phyloP scores from a whole-genome alignment of 2,888 invertebrate species.

The Trichogramma dendrolimi region DNA sequence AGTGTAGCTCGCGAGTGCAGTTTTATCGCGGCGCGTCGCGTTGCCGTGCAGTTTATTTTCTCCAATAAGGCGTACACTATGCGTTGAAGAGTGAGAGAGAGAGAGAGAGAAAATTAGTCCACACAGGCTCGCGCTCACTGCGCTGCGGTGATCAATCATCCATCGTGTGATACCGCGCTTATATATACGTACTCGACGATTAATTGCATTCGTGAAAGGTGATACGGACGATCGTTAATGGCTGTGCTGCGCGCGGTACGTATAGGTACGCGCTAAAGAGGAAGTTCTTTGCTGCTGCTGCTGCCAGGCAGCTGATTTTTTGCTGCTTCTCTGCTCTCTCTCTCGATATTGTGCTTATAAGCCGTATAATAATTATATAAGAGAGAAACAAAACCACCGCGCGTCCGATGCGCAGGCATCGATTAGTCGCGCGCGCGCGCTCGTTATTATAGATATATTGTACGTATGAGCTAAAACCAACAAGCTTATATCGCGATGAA shows the following conservation, averaged over 20 bases:
- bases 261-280: conserved; percentile 10
- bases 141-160: conserved; percentile 19
- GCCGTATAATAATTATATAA: too few species aligned
- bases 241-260: background rate
- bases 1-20: too few species aligned
- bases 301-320: conserved; percentile 17
- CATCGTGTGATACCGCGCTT: conserved; percentile 1
- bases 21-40: too few species aligned
- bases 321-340: conserved; percentile 12
- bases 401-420: too few species aligned
- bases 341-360: background rate
- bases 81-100: background rate
- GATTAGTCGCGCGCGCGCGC: too few species aligned
- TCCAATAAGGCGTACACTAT: background rate
- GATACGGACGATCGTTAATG: conserved; percentile 21
- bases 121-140: conserved; percentile 5
- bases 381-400: too few species aligned
- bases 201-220: conserved; percentile 23
- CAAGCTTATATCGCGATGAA: too few species aligned
- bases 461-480: too few species aligned
- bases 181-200: conserved; percentile 9
- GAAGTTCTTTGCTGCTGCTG: conserved; percentile 18
- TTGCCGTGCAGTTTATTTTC: conserved; percentile 9
- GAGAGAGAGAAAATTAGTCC: conserved; percentile 18
- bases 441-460: too few species aligned